phyloP scores from a whole-genome alignment of 2,888 invertebrate species.

The Zaprionus bogoriensis region DNA sequence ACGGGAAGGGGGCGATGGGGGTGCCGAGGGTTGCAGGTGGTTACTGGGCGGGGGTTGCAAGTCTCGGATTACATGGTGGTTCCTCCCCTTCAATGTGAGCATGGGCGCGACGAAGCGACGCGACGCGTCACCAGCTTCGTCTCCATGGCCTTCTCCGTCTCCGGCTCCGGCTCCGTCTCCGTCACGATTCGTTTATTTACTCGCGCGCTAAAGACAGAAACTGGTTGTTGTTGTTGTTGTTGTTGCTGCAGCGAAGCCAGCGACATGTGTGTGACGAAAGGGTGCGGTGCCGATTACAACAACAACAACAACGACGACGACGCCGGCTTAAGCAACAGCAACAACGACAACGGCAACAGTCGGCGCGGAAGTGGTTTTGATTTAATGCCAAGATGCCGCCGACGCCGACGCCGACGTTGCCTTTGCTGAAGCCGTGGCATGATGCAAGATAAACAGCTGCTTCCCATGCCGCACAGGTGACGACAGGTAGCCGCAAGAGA shows the following conservation, averaged over 20 bases:
- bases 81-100: background rate
- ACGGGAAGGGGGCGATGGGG: constrained; percentile 7
- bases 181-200: constrained; percentile 45
- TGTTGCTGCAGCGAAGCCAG: constrained; percentile 16
- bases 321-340: constrained; percentile 8
- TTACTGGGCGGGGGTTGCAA: constrained; percentile 52
- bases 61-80: constrained; percentile 73
- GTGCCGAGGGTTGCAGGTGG: constrained; percentile 23
- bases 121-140: constrained; percentile 30
- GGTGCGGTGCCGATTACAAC: constrained; percentile 40
- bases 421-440: constrained; percentile 27
- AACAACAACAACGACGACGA: constrained; percentile 23
- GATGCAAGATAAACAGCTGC: constrained; percentile 60
- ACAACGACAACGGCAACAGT: constrained; percentile 27
- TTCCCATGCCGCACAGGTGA: constrained; percentile 57
- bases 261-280: constrained; percentile 32
- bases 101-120: constrained; percentile 28
- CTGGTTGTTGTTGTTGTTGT: constrained; percentile 41
- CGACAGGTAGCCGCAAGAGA: constrained; percentile 47
- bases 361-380: constrained; percentile 72
- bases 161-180: constrained; percentile 7
- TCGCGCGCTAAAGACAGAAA: constrained; percentile 34
- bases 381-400: constrained; percentile 59
- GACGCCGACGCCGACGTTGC: constrained; percentile 11
- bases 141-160: constrained; percentile 11